Conservation (phyloP, 2,888 invertebrate species). For the Xanthostigma xanthostigma region DNA sequence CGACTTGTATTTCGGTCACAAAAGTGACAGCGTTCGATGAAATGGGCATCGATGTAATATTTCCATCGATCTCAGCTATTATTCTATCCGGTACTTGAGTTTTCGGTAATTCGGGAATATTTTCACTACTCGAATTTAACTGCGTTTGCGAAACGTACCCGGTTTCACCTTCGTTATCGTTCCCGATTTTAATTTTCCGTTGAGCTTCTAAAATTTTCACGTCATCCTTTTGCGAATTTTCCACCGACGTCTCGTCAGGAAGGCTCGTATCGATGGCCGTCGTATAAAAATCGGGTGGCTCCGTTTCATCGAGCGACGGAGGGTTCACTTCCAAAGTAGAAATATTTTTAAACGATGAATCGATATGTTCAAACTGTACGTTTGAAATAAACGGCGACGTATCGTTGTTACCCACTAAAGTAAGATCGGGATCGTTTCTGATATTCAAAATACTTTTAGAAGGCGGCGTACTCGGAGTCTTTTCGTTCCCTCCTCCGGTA, state of each 20-base stretch:
- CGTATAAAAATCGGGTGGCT: slow-evolving; percentile 26
- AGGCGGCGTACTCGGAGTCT: slow-evolving; percentile 24
- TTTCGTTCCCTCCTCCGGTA: slow-evolving; percentile 20
- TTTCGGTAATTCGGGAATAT: slow-evolving; percentile 18
- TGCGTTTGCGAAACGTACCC: background rate
- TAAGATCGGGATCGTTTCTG: background rate
- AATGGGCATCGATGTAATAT: slow-evolving; percentile 12
- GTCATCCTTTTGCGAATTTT: background rate
- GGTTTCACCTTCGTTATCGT: background rate
- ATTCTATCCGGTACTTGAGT: slow-evolving; percentile 16
- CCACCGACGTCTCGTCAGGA: slow-evolving; percentile 14
- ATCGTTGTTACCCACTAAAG: background rate
- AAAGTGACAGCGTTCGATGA: slow-evolving; percentile 25
- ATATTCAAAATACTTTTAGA: slow-evolving; percentile 21
- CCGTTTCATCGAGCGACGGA: slow-evolving; percentile 31
- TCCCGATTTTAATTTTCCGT: background rate
- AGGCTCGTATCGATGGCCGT: slow-evolving; percentile 38
- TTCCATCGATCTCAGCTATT: background rate
- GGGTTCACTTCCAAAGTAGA: slow-evolving; percentile 20
- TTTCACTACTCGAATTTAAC: slow-evolving; percentile 3
- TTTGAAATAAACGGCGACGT: background rate
- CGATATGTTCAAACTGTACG: background rate
- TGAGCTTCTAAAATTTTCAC: slow-evolving; percentile 1
- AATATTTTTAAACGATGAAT: slow-evolving; percentile 5
- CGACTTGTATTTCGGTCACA: slow-evolving; percentile 59